Evolutionary conservation across 2,888 invertebrate species (phyloP).

Genomic region (Pemphredon lugubris): DNA sequence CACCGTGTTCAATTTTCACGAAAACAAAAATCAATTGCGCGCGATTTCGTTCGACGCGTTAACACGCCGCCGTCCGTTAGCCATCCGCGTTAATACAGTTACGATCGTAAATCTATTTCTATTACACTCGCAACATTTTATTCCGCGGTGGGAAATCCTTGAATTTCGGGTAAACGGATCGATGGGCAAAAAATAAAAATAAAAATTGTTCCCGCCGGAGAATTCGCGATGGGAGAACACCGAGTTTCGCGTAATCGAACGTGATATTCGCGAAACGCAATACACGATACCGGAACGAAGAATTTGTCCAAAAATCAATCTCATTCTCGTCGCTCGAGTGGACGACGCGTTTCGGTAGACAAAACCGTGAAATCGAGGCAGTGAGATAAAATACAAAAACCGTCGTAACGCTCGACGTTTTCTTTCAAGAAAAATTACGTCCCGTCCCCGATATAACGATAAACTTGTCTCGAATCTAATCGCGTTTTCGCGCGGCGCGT

Average conservation of each 20-base stretch:
- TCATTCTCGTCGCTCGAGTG: no score
- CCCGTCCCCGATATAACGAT: no score
- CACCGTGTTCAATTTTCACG: constrained; percentile 22
- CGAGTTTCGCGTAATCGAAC: background rate
- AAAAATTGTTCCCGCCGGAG: background rate
- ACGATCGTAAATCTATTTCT: constrained; percentile 16
- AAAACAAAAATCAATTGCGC: constrained; percentile 36
- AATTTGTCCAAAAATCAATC: no score
- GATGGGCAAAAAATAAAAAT: background rate
- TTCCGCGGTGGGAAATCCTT: constrained; percentile 5
- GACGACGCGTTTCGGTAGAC: no score
- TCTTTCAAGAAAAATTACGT: no score
- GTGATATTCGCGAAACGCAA: background rate
- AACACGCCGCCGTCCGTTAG: constrained; percentile 12
- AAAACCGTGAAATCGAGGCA: no score
- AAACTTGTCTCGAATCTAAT: no score
- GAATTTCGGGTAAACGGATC: constrained; percentile 32
- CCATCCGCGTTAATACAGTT: constrained; percentile 31
- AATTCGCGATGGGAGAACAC: background rate
- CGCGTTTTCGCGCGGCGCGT: no score
- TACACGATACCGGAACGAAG: background rate
- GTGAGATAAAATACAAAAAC: no score
- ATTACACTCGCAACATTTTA: constrained; percentile 20
- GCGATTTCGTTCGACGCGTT: constrained; percentile 6
- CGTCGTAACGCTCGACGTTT: no score